phyloP scores from a whole-genome alignment of 2,888 invertebrate genomes.

The Opisthograptis luteolata region DNA sequence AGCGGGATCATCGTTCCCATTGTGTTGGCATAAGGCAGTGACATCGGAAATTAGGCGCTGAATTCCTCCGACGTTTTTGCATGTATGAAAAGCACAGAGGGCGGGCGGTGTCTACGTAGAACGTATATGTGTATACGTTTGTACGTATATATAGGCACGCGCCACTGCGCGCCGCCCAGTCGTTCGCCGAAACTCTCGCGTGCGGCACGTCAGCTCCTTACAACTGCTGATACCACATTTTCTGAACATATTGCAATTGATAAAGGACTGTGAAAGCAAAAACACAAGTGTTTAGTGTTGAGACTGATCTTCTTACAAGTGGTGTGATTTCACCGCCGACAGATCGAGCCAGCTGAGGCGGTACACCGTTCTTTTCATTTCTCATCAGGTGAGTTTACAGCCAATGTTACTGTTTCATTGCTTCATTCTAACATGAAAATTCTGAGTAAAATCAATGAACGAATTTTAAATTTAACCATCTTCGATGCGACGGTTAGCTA shows the following conservation, averaged over 20 bases:
- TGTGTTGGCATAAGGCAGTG: slow-evolving; percentile 75
- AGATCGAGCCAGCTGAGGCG: slow-evolving; percentile 19
- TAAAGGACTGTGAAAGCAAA: slow-evolving; percentile 49
- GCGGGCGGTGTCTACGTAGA: slow-evolving; percentile 66
- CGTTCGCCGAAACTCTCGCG: slow-evolving; percentile 54
- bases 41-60: slow-evolving; percentile 78
- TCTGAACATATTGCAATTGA: slow-evolving; percentile 35
- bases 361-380: slow-evolving; percentile 19
- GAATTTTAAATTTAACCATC: background rate
- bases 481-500: background rate
- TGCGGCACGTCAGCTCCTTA: slow-evolving; percentile 48
- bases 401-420: slow-evolving; percentile 9
- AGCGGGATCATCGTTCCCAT: slow-evolving; percentile 80
- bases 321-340: slow-evolving; percentile 43
- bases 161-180: slow-evolving; percentile 74
- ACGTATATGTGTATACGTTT: slow-evolving; percentile 47
- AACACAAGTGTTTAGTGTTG: slow-evolving; percentile 53
- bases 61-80: slow-evolving; percentile 81
- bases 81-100: slow-evolving; percentile 67
- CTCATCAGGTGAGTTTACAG: slow-evolving; percentile 44
- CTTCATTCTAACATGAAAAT: slow-evolving; percentile 1
- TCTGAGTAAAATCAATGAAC: background rate
- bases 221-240: slow-evolving; percentile 22
- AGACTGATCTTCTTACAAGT: slow-evolving; percentile 43
- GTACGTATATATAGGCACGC: slow-evolving; percentile 71